Evolutionary conservation across 2,888 invertebrate species (phyloP).

Genomic region (Meteorus colon): DNA sequence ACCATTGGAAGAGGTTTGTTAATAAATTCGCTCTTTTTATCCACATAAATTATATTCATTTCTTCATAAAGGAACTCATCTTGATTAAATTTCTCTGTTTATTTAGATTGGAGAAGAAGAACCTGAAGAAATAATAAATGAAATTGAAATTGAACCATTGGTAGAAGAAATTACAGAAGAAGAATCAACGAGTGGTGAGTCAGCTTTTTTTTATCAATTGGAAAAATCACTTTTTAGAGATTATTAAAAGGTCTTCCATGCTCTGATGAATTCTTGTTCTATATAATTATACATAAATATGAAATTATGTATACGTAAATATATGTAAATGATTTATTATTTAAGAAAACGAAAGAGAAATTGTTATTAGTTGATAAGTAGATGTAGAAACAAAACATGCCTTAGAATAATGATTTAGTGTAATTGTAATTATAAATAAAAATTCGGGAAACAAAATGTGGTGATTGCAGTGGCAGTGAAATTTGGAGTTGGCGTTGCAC

Average conservation of each 20-base stretch:
- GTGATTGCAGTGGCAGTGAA: constrained; percentile 89
- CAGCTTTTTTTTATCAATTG: constrained; percentile 32
- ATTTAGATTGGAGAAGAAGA: constrained; percentile 63
- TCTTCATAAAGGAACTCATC: not conserved
- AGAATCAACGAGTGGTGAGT: constrained; percentile 68
- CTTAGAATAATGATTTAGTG: constrained; percentile 2
- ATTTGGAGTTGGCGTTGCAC: constrained; percentile 88
- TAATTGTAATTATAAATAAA: constrained; percentile 16
- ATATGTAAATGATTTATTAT: constrained; percentile 5
- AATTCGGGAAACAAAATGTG: constrained; percentile 51
- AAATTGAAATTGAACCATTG: constrained; percentile 63
- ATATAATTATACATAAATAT: not conserved
- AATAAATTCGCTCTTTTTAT: constrained; percentile 16
- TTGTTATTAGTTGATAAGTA: not conserved
- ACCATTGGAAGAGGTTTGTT: constrained; percentile 69
- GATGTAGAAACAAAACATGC: constrained; percentile 27
- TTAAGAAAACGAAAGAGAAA: constrained; percentile 28
- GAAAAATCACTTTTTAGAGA: constrained; percentile 39
- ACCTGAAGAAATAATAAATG: constrained; percentile 64
- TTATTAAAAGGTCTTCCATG: constrained; percentile 59
- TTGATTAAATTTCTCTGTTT: constrained; percentile 22
- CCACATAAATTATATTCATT: constrained; percentile 15
- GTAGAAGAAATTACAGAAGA: constrained; percentile 65
- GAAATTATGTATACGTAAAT: constrained; percentile 17
- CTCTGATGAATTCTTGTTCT: constrained; percentile 47